A percentile compares a stretch with the other conserved stretches of the same genome.
Evolutionary conservation across 2,113 vertebrate genomes (phyloP).

Genomic region (Caracal caracal): DNA sequence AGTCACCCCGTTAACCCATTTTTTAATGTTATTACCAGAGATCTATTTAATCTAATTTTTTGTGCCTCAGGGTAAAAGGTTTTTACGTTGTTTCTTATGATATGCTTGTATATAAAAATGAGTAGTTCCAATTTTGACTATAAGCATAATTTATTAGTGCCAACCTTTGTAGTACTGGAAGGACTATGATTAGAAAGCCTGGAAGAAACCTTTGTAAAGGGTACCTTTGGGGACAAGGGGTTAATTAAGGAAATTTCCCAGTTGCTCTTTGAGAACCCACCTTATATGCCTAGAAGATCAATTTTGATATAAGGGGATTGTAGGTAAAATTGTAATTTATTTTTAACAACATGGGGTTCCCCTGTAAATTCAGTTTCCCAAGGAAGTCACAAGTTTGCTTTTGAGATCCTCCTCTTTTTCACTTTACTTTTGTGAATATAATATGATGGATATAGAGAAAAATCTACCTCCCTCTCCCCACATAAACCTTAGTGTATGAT

Average conservation of each 20-base stretch:
- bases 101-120: not conserved
- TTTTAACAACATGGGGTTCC: not conserved
- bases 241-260: not conserved
- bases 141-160: not conserved
- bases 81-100: not conserved
- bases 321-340: not conserved
- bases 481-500: not conserved
- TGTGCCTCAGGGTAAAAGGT: not conserved
- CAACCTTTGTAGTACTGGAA: not conserved
- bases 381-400: not conserved
- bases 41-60: not conserved
- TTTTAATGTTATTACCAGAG: not conserved
- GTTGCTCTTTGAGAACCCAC: not conserved
- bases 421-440: not conserved
- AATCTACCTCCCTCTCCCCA: not conserved
- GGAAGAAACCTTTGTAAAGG: not conserved
- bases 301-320: not conserved
- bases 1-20: too few relatives aligned
- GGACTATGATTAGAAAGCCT: not conserved
- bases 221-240: accelerated
- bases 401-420: not conserved
- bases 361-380: not conserved
- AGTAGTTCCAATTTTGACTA: not conserved
- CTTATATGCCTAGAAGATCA: not conserved
- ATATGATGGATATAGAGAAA: not conserved